phyloP scores from a whole-genome alignment of 2,113 vertebrate genomes.

The Semnopithecus entellus region DNA sequence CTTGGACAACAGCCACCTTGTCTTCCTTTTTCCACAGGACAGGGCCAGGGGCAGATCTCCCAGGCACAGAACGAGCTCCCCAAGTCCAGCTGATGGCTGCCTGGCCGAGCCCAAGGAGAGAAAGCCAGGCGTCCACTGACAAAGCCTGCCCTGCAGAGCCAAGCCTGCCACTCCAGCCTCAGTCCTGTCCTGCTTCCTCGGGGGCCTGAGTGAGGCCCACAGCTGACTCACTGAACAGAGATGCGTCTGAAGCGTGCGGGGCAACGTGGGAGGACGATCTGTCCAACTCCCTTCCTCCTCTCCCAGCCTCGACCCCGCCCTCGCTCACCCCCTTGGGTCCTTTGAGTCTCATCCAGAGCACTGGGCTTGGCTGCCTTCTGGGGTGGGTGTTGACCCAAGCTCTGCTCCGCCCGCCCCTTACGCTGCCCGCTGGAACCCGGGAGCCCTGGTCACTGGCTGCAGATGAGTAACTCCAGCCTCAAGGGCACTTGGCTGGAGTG shows the following conservation, averaged over 20 bases:
- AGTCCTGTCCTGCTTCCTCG: neutral
- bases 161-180: fast-evolving
- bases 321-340: no score
- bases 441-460: neutral
- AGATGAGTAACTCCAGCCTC: fast-evolving
- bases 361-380: no score
- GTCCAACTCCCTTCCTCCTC: neutral
- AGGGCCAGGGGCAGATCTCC: neutral
- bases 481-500: neutral
- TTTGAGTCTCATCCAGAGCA: no score
- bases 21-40: neutral
- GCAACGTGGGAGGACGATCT: fast-evolving
- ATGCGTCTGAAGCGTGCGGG: neutral
- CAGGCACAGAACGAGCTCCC: neutral
- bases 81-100: neutral
- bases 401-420: neutral
- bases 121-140: neutral
- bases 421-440: neutral
- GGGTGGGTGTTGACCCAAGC: neutral
- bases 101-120: neutral
- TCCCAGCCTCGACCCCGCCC: neutral
- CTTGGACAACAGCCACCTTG: neutral
- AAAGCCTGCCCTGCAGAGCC: neutral
- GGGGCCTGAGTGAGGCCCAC: neutral
- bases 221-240: neutral